Evolutionary conservation across 1,140 invertebrate species (phyloP), one percentile per base, ranked within the genome.

Genomic region (Dinoponera quadriceps): DNA sequence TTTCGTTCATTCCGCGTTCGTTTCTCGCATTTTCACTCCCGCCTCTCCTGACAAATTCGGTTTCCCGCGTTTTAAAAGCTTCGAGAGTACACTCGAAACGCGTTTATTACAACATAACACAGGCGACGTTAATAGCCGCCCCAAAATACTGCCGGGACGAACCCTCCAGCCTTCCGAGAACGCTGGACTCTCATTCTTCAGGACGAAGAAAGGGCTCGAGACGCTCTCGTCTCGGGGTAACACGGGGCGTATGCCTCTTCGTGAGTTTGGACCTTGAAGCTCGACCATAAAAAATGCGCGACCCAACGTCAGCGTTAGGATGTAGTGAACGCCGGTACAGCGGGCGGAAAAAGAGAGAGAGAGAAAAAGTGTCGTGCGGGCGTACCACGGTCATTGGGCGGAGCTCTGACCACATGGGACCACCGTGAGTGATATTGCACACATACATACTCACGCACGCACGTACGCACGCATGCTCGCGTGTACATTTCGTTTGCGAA

Each of bases 191-290:
- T 3, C 51, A 80, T 80, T 80, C 51, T 33, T 16, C 51, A 5
- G 29, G 18, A 57, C 5, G 74, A 25, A 63, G 38, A 71, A 80
- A 71, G 75, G 75, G 51, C 54, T 54, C 14, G 20, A 33, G 25
- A 65, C 20, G 29, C n/a, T n/a, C n/a, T n/a, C n/a, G 25, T 59
- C 57, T 49, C 22, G 29, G 18, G 71, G 71, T 29, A 66, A 2
- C 33, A 25, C n/a, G 18, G 60, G 44, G 49, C 77, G 81, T 81
- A 65, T 62, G 29, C 85, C 33, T 74, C 51, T 71, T n/a, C n/a
- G n/a, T 27, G 48, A 84, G 68, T 84, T 54, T 54, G 72, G 85
- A 85, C 85, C 89, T 89, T 90, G 89, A 85, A 74, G 16, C 81
- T 74, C 63, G 75, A 33, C 55, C 68, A 73, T 90, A 90, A 90